Evolutionary conservation across 2,888 invertebrate species (phyloP).

Genomic region (Microctonus brassicae): DNA sequence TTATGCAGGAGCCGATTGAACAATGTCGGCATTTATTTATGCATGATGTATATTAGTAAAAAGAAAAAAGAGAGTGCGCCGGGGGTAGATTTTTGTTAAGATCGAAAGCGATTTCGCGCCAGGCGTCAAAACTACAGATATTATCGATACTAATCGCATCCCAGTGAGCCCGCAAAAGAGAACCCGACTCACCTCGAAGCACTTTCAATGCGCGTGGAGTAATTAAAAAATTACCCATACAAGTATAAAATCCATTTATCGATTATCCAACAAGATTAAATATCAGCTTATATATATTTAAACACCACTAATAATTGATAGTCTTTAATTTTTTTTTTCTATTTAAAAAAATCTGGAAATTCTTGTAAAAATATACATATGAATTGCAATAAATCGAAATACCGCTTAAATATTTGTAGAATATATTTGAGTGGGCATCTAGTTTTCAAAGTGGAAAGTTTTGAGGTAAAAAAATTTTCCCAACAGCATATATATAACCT

Average conservation of each 20-base stretch:
- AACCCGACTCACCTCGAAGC: constrained; percentile 11
- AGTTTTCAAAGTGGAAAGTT: not conserved
- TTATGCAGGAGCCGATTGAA: not conserved
- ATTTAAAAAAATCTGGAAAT: too few relatives aligned
- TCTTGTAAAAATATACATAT: not conserved
- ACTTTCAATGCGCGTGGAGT: constrained; percentile 28
- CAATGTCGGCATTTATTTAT: not conserved
- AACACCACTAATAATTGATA: not conserved
- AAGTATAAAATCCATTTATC: not conserved
- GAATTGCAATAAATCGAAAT: not conserved
- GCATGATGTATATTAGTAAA: not conserved
- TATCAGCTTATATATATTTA: not conserved
- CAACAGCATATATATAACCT: not conserved
- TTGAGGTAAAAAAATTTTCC: not conserved
- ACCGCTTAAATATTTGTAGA: too few relatives aligned
- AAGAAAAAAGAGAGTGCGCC: constrained; percentile 22
- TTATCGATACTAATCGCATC: constrained; percentile 47
- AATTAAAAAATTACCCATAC: constrained; percentile 45
- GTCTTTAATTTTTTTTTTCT: not conserved
- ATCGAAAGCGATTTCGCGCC: constrained; percentile 37
- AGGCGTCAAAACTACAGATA: constrained; percentile 42
- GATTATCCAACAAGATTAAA: not conserved
- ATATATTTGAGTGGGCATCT: not conserved
- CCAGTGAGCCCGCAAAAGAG: constrained; percentile 29
- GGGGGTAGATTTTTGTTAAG: constrained; percentile 36